These are phyloP conservation scores for Geotria australis DNA, from an alignment of 2,797 vertebrate species.

Conservation along the genomic window DNA sequence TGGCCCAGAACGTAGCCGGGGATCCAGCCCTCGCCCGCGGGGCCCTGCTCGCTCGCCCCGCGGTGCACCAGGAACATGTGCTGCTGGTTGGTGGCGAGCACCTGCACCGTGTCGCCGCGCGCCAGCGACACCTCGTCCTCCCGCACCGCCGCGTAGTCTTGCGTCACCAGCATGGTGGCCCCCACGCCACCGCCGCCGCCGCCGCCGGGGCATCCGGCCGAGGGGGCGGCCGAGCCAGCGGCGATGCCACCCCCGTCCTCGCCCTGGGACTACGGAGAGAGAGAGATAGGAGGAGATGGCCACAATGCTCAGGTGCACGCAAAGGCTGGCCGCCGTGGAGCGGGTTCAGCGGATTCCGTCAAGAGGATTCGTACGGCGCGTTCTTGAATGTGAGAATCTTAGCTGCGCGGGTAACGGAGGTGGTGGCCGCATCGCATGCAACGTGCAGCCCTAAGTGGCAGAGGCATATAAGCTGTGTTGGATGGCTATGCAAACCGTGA, in stretches of 20 bases:
- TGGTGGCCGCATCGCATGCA: too few species aligned
- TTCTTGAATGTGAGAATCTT: too few species aligned
- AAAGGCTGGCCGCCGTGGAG: too few species aligned
- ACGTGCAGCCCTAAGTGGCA: too few species aligned
- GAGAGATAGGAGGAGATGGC: conserved; percentile 7
- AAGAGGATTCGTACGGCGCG: too few species aligned
- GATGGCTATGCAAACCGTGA: too few species aligned
- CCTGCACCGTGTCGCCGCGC: conserved; percentile 96
- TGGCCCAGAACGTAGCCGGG: conserved; percentile 89
- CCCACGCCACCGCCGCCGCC: conserved; percentile 56
- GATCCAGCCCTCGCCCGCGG: conserved; percentile 98
- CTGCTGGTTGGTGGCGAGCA: conserved; percentile 98
- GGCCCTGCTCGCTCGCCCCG: conserved; percentile 80
- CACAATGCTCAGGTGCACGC: conserved; percentile 3
- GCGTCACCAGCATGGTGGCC: conserved; percentile 99
- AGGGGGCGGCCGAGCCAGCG: too few species aligned
- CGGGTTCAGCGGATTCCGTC: too few species aligned
- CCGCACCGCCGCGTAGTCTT: conserved; percentile 98
- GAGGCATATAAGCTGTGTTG: too few species aligned
- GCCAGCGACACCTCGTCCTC: conserved; percentile 97
- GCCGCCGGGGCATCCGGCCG: conserved; percentile 22
- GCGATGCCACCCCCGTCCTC: conserved; percentile 76
- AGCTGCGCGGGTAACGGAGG: too few species aligned
- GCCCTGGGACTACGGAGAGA: conserved; percentile 2
- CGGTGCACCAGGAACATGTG: conserved; percentile 99